phyloP scores from a whole-genome alignment of 2,888 invertebrate species.

The Labia minor region DNA sequence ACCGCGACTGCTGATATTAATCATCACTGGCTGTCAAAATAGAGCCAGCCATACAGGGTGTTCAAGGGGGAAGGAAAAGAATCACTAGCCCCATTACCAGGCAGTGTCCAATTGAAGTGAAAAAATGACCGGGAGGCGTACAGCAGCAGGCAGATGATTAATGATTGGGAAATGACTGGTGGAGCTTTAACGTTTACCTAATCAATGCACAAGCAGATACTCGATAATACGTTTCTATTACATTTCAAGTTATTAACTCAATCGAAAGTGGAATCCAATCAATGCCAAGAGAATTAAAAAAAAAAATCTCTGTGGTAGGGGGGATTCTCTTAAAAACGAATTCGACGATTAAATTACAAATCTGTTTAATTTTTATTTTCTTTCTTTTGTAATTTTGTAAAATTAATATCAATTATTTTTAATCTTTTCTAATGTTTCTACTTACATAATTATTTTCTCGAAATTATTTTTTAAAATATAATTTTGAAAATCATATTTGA shows the following conservation, averaged over 20 bases:
- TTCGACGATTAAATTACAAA: no score
- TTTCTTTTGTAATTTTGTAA: no score
- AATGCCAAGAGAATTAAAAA: no score
- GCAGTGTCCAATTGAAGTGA: background rate
- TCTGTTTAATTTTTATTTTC: no score
- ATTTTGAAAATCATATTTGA: no score
- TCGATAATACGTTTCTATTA: background rate
- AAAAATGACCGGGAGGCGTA: background rate
- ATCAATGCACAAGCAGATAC: background rate
- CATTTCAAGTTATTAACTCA: background rate
- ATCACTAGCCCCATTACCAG: conserved; percentile 13
- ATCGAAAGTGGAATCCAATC: background rate
- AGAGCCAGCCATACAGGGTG: background rate
- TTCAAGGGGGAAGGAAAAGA: background rate
- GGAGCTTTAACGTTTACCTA: background rate
- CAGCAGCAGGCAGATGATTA: background rate
- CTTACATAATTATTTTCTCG: no score
- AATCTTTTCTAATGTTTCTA: no score
- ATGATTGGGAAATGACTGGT: background rate
- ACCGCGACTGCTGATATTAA: background rate
- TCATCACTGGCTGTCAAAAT: conserved; percentile 3
- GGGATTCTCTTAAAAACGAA: no score
- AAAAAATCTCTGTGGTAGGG: no score
- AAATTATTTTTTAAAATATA: no score
- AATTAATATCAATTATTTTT: no score